phyloP scores from a whole-genome alignment of 2,888 invertebrate genomes.

The Thymelicus acteon region DNA sequence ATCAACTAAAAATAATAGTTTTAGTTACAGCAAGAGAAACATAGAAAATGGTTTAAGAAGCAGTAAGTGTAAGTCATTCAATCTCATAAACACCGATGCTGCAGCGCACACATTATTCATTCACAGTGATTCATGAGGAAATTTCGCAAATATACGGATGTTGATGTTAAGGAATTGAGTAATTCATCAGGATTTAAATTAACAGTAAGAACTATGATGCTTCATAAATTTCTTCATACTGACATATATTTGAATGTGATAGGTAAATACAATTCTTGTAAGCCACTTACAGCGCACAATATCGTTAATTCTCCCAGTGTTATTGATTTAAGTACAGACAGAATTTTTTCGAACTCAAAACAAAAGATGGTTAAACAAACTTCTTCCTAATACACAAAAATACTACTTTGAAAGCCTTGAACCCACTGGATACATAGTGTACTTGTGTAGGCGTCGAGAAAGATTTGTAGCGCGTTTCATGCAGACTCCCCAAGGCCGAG shows the following conservation, averaged over 20 bases:
- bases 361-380: neutral
- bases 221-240: slow-evolving; percentile 12
- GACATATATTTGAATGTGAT: slow-evolving; percentile 5
- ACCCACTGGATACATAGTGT: slow-evolving; percentile 38
- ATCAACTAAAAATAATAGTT: slow-evolving; percentile 5
- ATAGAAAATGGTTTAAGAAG: slow-evolving; percentile 21
- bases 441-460: slow-evolving; percentile 36
- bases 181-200: slow-evolving; percentile 26
- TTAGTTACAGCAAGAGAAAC: slow-evolving; percentile 10
- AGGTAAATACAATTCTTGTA: too few species aligned
- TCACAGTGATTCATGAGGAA: slow-evolving; percentile 32
- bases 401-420: slow-evolving; percentile 39
- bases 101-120: slow-evolving; percentile 23
- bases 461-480: slow-evolving; percentile 40
- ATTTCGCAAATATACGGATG: slow-evolving; percentile 31
- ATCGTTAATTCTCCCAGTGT: too few species aligned
- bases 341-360: too few species aligned
- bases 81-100: slow-evolving; percentile 26
- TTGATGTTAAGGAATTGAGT: slow-evolving; percentile 32
- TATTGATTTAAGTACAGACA: too few species aligned
- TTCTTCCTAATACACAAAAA: neutral
- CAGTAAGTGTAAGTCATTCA: slow-evolving; percentile 27
- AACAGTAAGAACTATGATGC: slow-evolving; percentile 16
- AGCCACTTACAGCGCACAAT: too few species aligned
- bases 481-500: slow-evolving; percentile 39